A percentile compares a stretch with the other conserved stretches of the same genome.
Conservation (phyloP, 30 jellyfish, hydroid and myxozoan species). For the Aurelia sp. region DNA sequence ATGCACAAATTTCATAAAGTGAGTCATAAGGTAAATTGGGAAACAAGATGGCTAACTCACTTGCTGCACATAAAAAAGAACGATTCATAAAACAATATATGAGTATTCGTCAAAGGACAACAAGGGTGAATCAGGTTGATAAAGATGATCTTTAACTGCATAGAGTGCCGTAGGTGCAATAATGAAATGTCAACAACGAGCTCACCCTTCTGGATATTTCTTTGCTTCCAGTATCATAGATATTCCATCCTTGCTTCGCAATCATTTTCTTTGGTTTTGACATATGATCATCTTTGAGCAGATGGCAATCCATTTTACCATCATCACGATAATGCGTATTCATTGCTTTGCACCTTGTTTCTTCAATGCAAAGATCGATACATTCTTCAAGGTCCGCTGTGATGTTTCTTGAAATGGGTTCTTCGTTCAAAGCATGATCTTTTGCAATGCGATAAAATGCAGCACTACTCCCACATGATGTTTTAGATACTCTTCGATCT, state of each 20-base stretch:
- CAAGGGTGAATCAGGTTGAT: too few species aligned
- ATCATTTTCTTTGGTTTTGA: conserved; percentile 28
- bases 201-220: conserved; percentile 35
- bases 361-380: conserved; percentile 32
- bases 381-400: conserved; percentile 10
- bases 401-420: conserved; percentile 15
- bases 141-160: too few species aligned
- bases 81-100: too few species aligned
- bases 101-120: too few species aligned
- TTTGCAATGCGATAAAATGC: conserved; percentile 31
- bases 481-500: conserved; percentile 12
- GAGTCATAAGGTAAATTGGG: too few species aligned
- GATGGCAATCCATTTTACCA: conserved; percentile 28
- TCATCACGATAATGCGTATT: conserved; percentile 18
- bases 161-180: too few species aligned
- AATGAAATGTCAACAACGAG: too few species aligned
- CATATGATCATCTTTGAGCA: conserved; percentile 27
- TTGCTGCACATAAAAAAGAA: too few species aligned
- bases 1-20: too few species aligned
- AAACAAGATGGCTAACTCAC: too few species aligned
- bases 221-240: conserved; percentile 32
- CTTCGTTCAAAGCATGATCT: conserved; percentile 31
- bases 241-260: conserved; percentile 31
- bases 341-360: conserved; percentile 20
- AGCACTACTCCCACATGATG: conserved; percentile 38